Base-by-base conservation (phyloP, 1,140 invertebrate species). In the Sminthurides bifidus region DNA sequence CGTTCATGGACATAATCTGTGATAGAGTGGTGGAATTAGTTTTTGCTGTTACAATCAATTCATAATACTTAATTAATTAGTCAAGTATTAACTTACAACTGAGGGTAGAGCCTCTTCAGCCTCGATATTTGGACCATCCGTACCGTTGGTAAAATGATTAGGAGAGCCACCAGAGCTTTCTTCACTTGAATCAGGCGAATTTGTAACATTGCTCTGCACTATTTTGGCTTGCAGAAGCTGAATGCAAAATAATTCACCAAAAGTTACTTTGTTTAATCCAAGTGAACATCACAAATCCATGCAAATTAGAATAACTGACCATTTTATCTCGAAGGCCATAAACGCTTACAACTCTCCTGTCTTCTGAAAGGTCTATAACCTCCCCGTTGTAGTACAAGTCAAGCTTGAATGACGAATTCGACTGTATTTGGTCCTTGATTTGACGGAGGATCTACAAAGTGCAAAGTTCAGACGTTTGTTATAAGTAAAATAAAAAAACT, bases 341-440 rank as follows among this genome's bases (percentile, higher is more conserved):
- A 68, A 93, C 84, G 17, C 83, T 85, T 31, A 96, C 77, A 19
- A 91, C 79, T 76, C 90, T 89, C 61, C 84, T 80, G 72, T 95
- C 91, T 64, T 93, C 88, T 37, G 79, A 76, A 33, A 84, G 81
- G 67, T 95, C 92, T 44, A 95, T 74, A 6, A 84, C 70, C 68
- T 96, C 92, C 12, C 85, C 86, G 71, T 92, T 93, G 12, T 90
- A 74, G 71, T 84, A 92, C 59, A 95, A 76, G 72, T 96, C 91
- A 50, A 94, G 76, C 73, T 93, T 92, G 45, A 78, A 70, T 56
- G 62, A 71, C 65, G 67, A 70, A 27, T 49, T 58, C 23, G 54
- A 54, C 30, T 61, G 63, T 14, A 41, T 56, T 15, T 56, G 54
- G 19, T 58, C 54, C 27, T 61, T 61, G 10, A 64, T 29, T 52